Evolutionary conservation across 1,140 invertebrate species (phyloP), one percentile per base, ranked within the genome.

Genomic region (Heliconius eleuchia): DNA sequence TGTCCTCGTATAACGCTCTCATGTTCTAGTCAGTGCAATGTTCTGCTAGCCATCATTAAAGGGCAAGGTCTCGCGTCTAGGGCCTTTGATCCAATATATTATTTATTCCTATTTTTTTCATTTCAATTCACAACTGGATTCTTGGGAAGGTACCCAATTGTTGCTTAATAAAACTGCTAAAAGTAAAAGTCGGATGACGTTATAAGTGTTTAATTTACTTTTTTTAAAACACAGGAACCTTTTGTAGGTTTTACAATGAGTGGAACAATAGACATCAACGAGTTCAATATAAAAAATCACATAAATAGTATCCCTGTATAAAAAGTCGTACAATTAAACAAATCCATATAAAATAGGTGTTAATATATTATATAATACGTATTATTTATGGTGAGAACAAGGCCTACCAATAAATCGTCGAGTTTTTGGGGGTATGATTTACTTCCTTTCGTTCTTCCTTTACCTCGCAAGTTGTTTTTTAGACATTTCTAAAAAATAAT

Each of bases 61-160:
- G 82, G 79, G 70, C 82, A 83, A 83, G 82, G 82, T 50, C 81
- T 79, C 27, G 3, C 18, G 71, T 72, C 79, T 83, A 80, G 73
- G 73, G 71, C 71, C 73, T 72, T 78, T 76, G 57, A 55, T 76
- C 71, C 77, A 75, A 73, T 75, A 60, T 71, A 73, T 79, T 82
- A 77, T 78, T 83, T 80, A 23, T 37, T 23, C 74, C 7, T 34
- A 34, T 34, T 74, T 79, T 76, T 70, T 76, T 34, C 16, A 77
- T 50, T 19, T 77, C 46, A 70, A 42, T 42, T 52, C 30, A 71
- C 23, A 73, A 74, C 73, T 79, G 78, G 60, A 75, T 71, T 34
- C 60, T 75, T 74, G 72, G 60, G 60, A 57, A 71, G 23, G 55
- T 23, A 66, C 60, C 60, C 27, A 66, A 30, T 30, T 66, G 27